Evolutionary conservation across 2,888 invertebrate genomes (phyloP).

Genomic region (Asteroscopus sphinx): DNA sequence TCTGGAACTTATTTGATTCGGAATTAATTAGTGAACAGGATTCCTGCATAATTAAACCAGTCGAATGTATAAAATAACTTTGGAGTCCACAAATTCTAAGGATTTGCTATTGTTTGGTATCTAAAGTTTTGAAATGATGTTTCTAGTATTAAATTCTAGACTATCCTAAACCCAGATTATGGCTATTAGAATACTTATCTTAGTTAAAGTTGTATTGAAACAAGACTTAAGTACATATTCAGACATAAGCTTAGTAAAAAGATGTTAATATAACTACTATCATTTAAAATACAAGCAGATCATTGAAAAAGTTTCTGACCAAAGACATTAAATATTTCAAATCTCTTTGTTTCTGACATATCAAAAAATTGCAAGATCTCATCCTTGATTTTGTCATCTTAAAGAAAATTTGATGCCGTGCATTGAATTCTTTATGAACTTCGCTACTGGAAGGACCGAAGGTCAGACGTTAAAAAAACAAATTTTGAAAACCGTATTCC

Average conservation of each 20-base stretch:
- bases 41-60: slow-evolving; percentile 1
- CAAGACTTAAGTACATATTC: too few species aligned
- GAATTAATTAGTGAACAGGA: slow-evolving; percentile 14
- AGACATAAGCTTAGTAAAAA: too few species aligned
- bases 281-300: too few species aligned
- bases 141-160: background rate
- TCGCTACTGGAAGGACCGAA: slow-evolving; percentile 13
- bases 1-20: slow-evolving; percentile 11
- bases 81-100: background rate
- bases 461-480: slow-evolving; percentile 8
- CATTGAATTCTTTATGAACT: slow-evolving; percentile 7
- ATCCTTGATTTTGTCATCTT: too few species aligned
- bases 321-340: too few species aligned
- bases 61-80: slow-evolving; percentile 15
- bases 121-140: background rate
- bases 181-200: too few species aligned
- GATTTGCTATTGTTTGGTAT: background rate
- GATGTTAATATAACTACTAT: too few species aligned
- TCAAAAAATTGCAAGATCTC: too few species aligned
- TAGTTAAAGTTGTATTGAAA: too few species aligned
- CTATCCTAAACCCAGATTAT: background rate
- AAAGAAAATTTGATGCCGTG: background rate
- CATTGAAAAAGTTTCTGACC: too few species aligned
- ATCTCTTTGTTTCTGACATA: too few species aligned
- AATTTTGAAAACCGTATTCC: slow-evolving; percentile 5